Evolutionary conservation across 2,113 vertebrate species (phyloP).

Genomic region (Myrmecophaga tridactyla): DNA sequence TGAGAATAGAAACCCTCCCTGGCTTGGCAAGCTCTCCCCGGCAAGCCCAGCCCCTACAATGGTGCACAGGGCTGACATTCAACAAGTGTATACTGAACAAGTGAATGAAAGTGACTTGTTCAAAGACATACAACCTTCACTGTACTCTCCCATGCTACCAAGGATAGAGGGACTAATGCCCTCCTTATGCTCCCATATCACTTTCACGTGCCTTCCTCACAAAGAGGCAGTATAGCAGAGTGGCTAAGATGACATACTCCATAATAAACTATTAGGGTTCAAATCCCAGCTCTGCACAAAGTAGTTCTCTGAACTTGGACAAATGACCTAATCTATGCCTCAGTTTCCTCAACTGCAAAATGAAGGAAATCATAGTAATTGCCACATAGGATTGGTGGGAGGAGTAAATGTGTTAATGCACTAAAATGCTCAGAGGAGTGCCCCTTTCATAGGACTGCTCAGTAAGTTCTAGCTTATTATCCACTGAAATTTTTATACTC

Average conservation of each 20-base stretch:
- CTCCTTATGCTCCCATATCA: not conserved
- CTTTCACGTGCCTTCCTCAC: not conserved
- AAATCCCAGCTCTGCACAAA: not conserved
- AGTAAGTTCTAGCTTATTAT: not conserved
- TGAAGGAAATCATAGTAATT: not conserved
- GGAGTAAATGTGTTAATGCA: not conserved
- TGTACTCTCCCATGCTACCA: not conserved
- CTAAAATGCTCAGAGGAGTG: not conserved
- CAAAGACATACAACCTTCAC: not conserved
- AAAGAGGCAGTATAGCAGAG: not conserved
- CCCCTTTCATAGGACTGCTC: not conserved
- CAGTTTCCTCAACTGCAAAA: not conserved
- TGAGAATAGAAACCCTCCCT: not conserved
- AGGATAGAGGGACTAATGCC: not conserved
- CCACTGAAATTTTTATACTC: slow-evolving; percentile 35
- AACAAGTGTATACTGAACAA: not conserved
- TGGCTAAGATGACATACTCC: not conserved
- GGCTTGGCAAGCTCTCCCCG: not conserved
- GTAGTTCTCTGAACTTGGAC: not conserved
- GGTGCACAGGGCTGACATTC: not conserved
- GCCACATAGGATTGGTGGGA: not conserved
- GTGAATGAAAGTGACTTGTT: not conserved
- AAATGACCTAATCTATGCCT: not conserved
- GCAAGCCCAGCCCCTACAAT: not conserved
- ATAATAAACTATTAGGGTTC: not conserved